A percentile compares a stretch with the other conserved stretches of the same genome.
Evolutionary conservation across 2,888 invertebrate species (phyloP).

Genomic region (Pseudeuparius sepicola): DNA sequence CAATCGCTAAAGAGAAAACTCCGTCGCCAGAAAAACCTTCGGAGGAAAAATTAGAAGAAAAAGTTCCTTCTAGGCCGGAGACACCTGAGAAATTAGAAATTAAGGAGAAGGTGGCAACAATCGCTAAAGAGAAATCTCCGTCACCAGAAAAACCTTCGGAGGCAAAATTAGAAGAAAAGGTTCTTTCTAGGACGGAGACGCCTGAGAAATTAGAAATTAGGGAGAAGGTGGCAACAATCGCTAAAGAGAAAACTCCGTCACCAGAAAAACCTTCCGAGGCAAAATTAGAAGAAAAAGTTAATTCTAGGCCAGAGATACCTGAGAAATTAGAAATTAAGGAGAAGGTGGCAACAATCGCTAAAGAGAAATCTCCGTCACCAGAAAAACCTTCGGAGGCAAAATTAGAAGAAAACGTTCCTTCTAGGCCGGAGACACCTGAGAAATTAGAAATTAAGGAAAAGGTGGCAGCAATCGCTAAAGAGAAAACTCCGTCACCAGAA

Average conservation of each 20-base stretch:
- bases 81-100: slow-evolving; percentile 3
- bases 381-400: too few relatives aligned
- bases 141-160: not conserved
- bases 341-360: too few relatives aligned
- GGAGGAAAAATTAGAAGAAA: slow-evolving; percentile 2
- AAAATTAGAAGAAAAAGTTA: too few relatives aligned
- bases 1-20: not conserved
- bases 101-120: not conserved
- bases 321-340: too few relatives aligned
- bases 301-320: too few relatives aligned
- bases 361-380: too few relatives aligned
- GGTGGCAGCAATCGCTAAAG: slow-evolving; percentile 1
- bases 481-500: too few relatives aligned
- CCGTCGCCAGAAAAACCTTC: not conserved
- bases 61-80: too few relatives aligned
- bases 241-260: not conserved
- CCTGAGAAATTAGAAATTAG: not conserved
- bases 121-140: not conserved
- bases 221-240: not conserved
- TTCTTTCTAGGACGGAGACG: not conserved
- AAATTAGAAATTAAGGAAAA: slow-evolving; percentile 1
- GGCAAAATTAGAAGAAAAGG: not conserved
- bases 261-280: too few relatives aligned
- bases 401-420: too few relatives aligned
- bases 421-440: too few relatives aligned